These are phyloP conservation scores for Blera fallax DNA, from an alignment of 2,888 invertebrate species.

Conservation along the genomic window DNA sequence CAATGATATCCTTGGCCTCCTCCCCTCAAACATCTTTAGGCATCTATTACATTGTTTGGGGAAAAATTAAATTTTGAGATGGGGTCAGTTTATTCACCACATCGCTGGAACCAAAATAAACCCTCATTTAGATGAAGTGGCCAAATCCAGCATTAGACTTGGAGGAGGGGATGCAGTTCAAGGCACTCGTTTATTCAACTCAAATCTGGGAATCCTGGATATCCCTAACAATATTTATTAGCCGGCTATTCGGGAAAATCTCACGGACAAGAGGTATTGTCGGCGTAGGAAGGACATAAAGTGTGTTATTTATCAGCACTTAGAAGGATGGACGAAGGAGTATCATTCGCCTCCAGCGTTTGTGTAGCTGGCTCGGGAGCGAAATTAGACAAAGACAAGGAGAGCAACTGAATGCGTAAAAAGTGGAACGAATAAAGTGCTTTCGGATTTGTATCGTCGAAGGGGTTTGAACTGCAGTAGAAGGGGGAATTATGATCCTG, in stretches of 20 bases:
- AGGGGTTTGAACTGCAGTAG: not conserved
- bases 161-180: not conserved
- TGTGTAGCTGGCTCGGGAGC: not conserved
- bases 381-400: conserved; percentile 32
- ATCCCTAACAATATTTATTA: conserved; percentile 65
- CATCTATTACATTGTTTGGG: not conserved
- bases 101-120: conserved; percentile 15
- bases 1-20: not conserved
- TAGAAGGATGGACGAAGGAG: conserved; percentile 17
- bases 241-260: conserved; percentile 64
- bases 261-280: conserved; percentile 68
- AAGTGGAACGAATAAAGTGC: conserved; percentile 46
- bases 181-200: conserved; percentile 47
- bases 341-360: not conserved
- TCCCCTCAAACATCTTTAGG: conserved; percentile 1
- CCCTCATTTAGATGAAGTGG: conserved; percentile 54
- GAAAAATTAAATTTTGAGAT: conserved; percentile 38
- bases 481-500: not conserved
- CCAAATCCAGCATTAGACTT: conserved; percentile 10
- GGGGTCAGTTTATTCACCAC: conserved; percentile 41
- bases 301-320: conserved; percentile 59
- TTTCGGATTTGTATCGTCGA: conserved; percentile 51
- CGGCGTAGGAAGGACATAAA: conserved; percentile 59
- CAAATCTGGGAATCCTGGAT: conserved; percentile 56
- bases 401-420: conserved; percentile 14